Conservation (phyloP, 2,113 vertebrate species). For the Corynorhinus townsendii region DNA sequence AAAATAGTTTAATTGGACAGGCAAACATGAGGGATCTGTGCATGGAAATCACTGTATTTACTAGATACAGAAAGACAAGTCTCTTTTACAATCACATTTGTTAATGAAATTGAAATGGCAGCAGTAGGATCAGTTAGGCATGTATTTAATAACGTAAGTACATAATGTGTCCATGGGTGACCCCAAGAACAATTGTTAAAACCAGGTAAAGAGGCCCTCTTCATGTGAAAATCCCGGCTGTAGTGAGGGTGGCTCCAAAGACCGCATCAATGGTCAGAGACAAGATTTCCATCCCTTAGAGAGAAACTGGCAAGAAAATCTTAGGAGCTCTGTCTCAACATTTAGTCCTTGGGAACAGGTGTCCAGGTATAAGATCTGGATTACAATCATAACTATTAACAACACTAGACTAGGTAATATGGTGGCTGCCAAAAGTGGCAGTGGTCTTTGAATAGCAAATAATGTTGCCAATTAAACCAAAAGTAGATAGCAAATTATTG, state of each 20-base stretch:
- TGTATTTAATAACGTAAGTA: background rate
- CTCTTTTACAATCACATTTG: background rate
- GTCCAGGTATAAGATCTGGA: background rate
- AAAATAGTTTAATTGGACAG: background rate
- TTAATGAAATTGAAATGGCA: background rate
- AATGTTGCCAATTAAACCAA: background rate
- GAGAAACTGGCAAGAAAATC: background rate
- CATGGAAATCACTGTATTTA: background rate
- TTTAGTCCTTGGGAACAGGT: background rate
- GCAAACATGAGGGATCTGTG: background rate
- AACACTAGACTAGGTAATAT: background rate
- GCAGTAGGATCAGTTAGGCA: background rate
- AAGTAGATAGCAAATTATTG: background rate
- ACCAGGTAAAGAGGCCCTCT: background rate
- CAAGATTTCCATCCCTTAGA: background rate
- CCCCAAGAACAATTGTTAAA: background rate
- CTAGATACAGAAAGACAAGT: background rate
- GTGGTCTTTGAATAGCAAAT: background rate
- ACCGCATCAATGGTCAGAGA: background rate
- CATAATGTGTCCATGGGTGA: background rate
- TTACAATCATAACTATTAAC: background rate
- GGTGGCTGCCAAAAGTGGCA: background rate
- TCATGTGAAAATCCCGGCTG: background rate
- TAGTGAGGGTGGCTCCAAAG: background rate
- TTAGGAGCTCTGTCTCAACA: background rate